Base-by-base conservation (phyloP, 2,797 vertebrate species). In the Caiman crocodilus region DNA sequence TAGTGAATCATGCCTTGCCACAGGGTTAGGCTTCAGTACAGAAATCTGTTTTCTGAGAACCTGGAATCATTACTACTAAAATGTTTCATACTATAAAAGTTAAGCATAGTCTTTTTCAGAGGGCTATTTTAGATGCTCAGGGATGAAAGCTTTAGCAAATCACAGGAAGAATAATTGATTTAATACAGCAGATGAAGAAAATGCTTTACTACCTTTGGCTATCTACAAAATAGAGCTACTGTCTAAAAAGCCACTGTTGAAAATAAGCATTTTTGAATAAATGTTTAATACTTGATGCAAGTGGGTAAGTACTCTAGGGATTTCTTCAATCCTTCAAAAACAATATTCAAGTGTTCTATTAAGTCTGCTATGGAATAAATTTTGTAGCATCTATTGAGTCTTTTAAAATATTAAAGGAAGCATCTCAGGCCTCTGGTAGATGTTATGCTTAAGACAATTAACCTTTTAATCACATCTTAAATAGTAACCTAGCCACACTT, bases 251-350 rank as follows among this genome's bases (percentile, higher is more conserved):
- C 42, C 11, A 50, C 42, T 50, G 42, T 50, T 16, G 56, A 73
- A 57, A 14, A 17, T 21, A n/a, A 4, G 73, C 11, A 30, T 50
- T 21, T 26, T 16, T 17, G 15, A 64, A 50, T 57, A 59, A 69
- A 88, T 26, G 23, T 65, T 78, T 80, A 87, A 82, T 50, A 59
- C 59, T 23, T 21, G 25, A 55, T 13, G 0, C 23, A 26, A 87
- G 85, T 79, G 74, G 85, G 32, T 74, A 92, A 85, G 59, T 50
- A 2, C 59, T 60, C n/a, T 13, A 61, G 73, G 23, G 32, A 35
- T 94, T 88, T 80, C 84, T 86, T 88, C 79, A 92, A 73, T 8
- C 26, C 69, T 74, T 84, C 42, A 50, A 50, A 50, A 50, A 50
- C 42, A 50, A 50, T 50, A 50, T 88, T 76, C 18, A 21, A 5